These are phyloP conservation scores for Poecilia latipinna DNA, from an alignment of 2,113 vertebrate species.

Conservation along the genomic window DNA sequence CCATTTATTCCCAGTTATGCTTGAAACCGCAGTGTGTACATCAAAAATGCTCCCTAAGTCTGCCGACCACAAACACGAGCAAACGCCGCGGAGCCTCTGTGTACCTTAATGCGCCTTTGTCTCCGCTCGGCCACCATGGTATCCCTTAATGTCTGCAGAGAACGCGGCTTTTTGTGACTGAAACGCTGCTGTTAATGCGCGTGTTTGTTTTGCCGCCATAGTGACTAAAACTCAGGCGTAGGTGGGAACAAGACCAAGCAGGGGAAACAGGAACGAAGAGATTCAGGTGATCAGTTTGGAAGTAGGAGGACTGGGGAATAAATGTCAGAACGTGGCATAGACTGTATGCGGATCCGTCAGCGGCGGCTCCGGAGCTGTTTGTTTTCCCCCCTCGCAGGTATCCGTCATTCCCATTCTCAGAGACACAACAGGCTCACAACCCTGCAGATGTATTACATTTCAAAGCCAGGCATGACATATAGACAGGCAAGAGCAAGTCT, in stretches of 20 bases:
- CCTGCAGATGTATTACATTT: slow-evolving; percentile 66
- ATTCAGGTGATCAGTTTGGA: slow-evolving; percentile 37
- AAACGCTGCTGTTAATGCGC: slow-evolving; percentile 49
- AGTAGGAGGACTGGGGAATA: slow-evolving; percentile 13
- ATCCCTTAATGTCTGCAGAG: slow-evolving; percentile 65
- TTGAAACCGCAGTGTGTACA: slow-evolving; percentile 66
- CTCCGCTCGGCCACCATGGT: slow-evolving; percentile 44
- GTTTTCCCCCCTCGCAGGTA: slow-evolving; percentile 50
- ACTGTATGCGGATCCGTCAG: slow-evolving; percentile 36
- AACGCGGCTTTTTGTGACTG: slow-evolving; percentile 44
- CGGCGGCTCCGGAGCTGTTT: slow-evolving; percentile 48
- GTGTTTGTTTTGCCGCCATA: slow-evolving; percentile 72
- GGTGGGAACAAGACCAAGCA: slow-evolving; percentile 43
- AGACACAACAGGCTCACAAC: slow-evolving; percentile 61
- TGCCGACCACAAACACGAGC: slow-evolving; percentile 62
- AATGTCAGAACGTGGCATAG: slow-evolving; percentile 4
- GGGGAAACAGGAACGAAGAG: slow-evolving; percentile 49
- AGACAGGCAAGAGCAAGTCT: slow-evolving; percentile 61
- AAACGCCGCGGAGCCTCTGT: slow-evolving; percentile 30
- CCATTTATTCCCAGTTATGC: slow-evolving; percentile 55
- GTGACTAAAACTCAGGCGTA: slow-evolving; percentile 55
- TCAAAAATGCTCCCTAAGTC: slow-evolving; percentile 60
- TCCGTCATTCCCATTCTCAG: slow-evolving; percentile 47
- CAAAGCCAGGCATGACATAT: slow-evolving; percentile 61
- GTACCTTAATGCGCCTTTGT: slow-evolving; percentile 58